Evolutionary conservation across 2,888 invertebrate genomes (phyloP).

Genomic region (Dicyrtomina minuta): DNA sequence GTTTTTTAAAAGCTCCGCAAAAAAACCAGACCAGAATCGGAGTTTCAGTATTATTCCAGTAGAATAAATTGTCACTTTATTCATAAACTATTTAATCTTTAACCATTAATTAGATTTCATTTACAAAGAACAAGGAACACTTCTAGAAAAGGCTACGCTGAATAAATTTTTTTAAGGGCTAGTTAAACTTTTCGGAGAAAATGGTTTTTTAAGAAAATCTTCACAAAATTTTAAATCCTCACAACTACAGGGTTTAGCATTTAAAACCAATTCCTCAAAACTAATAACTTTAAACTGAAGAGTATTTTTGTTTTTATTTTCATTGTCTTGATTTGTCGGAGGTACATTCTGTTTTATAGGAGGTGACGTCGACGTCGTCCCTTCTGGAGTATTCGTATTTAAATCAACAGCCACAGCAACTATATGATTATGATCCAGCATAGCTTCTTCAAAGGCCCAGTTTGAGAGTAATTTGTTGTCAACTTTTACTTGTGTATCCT

Average conservation of each 20-base stretch:
- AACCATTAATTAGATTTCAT: too few species aligned
- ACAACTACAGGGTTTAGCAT: conserved; percentile 14
- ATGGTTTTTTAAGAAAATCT: conserved; percentile 22
- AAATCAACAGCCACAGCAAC: conserved; percentile 68
- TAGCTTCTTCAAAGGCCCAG: conserved; percentile 83
- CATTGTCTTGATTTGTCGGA: too few species aligned
- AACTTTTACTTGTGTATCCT: conserved; percentile 68
- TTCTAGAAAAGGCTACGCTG: too few species aligned
- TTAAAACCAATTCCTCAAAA: conserved; percentile 27
- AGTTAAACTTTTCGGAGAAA: conserved; percentile 7
- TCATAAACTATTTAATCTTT: too few species aligned
- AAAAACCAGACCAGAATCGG: too few species aligned
- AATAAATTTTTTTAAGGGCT: too few species aligned
- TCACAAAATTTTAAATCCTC: conserved; percentile 23
- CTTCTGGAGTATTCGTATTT: not conserved
- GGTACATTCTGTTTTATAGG: not conserved
- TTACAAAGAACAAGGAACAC: too few species aligned
- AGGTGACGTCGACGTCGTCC: too few species aligned
- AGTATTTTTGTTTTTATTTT: too few species aligned
- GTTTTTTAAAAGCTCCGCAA: too few species aligned
- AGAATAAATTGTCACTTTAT: too few species aligned
- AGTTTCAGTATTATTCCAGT: too few species aligned
- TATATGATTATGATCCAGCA: conserved; percentile 73
- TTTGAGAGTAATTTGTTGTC: conserved; percentile 62
- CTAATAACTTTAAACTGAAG: conserved; percentile 21